Evolutionary conservation across 2,888 invertebrate species (phyloP).

Genomic region (Plebejus argus): DNA sequence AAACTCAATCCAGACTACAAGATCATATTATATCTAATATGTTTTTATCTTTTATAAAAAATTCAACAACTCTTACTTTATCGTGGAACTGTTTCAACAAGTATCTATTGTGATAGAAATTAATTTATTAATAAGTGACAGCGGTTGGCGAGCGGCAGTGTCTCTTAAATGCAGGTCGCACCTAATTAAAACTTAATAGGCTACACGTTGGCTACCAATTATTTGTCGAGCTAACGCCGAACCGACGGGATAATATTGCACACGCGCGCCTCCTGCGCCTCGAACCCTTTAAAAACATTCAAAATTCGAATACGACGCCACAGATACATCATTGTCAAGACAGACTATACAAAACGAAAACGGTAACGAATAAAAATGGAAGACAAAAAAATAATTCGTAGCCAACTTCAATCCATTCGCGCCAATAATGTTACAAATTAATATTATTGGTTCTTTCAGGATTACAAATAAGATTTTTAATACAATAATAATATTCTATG

Average conservation of each 20-base stretch:
- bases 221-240: constrained; percentile 58
- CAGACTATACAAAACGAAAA: constrained; percentile 45
- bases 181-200: constrained; percentile 63
- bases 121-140: constrained; percentile 60
- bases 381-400: constrained; percentile 79
- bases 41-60: constrained; percentile 77
- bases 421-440: constrained; percentile 30
- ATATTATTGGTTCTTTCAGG: constrained; percentile 36
- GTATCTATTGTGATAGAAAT: constrained; percentile 75
- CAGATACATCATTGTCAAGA: constrained; percentile 35
- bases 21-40: constrained; percentile 78
- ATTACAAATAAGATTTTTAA: constrained; percentile 30
- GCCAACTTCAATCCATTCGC: constrained; percentile 59
- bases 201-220: constrained; percentile 79
- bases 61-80: constrained; percentile 80
- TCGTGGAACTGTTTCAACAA: constrained; percentile 77
- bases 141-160: constrained; percentile 80
- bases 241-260: constrained; percentile 69
- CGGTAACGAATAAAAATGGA: constrained; percentile 63
- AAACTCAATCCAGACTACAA: constrained; percentile 80
- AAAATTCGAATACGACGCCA: constrained; percentile 40
- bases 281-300: constrained; percentile 48
- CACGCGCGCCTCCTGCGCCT: constrained; percentile 64
- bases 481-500: constrained; percentile 27
- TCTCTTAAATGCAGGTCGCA: constrained; percentile 51